Percentiles rank a stretch among this genome's conserved stretches.
phyloP scores from a whole-genome alignment of 2,888 invertebrate species.

The Theretra japonica region DNA sequence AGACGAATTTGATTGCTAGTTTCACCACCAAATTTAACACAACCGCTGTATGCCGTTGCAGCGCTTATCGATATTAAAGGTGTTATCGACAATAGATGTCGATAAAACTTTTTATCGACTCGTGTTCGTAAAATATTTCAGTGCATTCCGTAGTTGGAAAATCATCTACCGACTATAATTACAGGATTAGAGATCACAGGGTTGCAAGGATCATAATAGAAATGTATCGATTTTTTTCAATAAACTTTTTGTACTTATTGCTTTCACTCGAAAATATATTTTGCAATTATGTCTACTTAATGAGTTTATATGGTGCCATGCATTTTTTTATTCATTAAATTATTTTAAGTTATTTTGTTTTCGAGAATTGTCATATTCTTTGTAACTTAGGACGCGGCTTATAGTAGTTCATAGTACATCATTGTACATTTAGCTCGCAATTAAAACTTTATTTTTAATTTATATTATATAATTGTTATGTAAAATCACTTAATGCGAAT shows the following conservation, averaged over 20 bases:
- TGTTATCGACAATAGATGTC: constrained; percentile 28
- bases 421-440: constrained; percentile 15
- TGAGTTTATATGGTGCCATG: constrained; percentile 46
- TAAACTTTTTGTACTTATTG: constrained; percentile 40
- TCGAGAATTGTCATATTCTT: not conserved
- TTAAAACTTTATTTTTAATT: constrained; percentile 2
- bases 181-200: constrained; percentile 80
- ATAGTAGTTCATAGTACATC: constrained; percentile 12
- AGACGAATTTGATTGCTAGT: not conserved
- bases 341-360: constrained; percentile 6
- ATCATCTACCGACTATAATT: constrained; percentile 63
- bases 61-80: constrained; percentile 4
- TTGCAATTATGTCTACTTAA: constrained; percentile 36
- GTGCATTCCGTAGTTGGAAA: constrained; percentile 61
- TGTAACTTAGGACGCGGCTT: not conserved
- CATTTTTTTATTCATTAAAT: constrained; percentile 27
- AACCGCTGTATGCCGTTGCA: no score
- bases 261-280: constrained; percentile 37
- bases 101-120: constrained; percentile 9
- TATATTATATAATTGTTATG: constrained; percentile 22
- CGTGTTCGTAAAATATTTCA: not conserved
- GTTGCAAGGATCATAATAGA: constrained; percentile 61
- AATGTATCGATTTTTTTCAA: constrained; percentile 33
- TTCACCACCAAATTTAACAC: no score
- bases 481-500: constrained; percentile 35